A percentile compares a stretch with the other conserved stretches of the same genome.
These are phyloP conservation scores for Drosophila virilis DNA, from an alignment of 1,140 invertebrate genomes.

Conservation along the genomic window DNA sequence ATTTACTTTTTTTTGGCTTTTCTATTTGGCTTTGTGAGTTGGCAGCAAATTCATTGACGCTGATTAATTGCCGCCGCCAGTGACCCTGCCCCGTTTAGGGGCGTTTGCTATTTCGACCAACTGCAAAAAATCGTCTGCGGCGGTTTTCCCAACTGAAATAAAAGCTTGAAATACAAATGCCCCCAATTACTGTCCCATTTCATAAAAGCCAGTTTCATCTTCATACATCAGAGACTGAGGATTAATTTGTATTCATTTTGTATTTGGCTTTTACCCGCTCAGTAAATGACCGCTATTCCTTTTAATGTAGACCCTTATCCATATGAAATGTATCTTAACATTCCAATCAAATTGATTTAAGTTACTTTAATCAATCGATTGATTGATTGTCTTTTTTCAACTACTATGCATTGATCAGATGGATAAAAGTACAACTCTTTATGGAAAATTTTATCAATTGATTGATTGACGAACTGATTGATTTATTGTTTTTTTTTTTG, in stretches of 20 bases:
- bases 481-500: neutral
- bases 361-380: too few relatives aligned
- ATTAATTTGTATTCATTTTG: neutral
- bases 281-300: neutral
- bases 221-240: neutral
- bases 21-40: constrained; percentile 8
- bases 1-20: constrained; percentile 9
- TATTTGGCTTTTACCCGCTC: neutral
- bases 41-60: constrained; percentile 29
- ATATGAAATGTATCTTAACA: neutral
- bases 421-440: too few relatives aligned
- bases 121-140: neutral
- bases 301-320: neutral
- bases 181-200: constrained; percentile 9
- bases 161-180: neutral
- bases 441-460: too few relatives aligned
- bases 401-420: too few relatives aligned
- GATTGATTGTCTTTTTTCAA: too few relatives aligned
- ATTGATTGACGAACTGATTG: neutral
- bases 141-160: neutral
- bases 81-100: constrained; percentile 36
- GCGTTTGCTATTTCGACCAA: constrained; percentile 4
- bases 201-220: neutral
- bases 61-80: constrained; percentile 41
- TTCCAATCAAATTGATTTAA: neutral